Conservation (phyloP, 53 echinoderm and acorn worm genomes). For the Apostichopus leukothele region DNA sequence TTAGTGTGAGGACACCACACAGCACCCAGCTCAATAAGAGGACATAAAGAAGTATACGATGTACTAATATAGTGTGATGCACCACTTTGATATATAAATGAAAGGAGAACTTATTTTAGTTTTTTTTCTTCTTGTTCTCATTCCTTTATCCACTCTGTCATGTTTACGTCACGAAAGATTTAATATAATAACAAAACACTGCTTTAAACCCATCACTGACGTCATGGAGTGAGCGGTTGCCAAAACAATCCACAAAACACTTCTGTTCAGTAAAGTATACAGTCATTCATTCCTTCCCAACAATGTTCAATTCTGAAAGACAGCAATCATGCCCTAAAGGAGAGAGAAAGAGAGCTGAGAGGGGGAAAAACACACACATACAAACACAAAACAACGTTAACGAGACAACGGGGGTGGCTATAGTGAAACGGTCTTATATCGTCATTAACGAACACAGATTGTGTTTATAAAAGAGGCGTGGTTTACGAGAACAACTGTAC, state of each 20-base stretch:
- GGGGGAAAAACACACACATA: not conserved
- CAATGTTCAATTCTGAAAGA: not conserved
- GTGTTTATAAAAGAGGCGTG: slow-evolving; percentile 27
- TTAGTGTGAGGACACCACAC: too few relatives aligned
- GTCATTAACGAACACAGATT: not conserved
- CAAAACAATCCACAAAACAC: slow-evolving; percentile 19
- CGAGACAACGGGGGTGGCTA: too few relatives aligned
- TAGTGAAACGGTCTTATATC: not conserved
- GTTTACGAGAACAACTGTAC: not conserved
- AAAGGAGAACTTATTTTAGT: too few relatives aligned
- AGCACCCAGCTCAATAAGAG: too few relatives aligned
- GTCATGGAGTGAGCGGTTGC: slow-evolving; percentile 23
- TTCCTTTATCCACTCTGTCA: not conserved
- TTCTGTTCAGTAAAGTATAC: not conserved
- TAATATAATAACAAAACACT: too few relatives aligned
- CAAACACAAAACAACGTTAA: too few relatives aligned
- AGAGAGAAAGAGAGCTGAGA: too few relatives aligned
- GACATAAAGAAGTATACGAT: too few relatives aligned
- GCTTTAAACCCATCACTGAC: slow-evolving; percentile 16
- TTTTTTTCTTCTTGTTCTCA: not conserved
- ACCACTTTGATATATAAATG: too few relatives aligned
- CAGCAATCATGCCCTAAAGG: too few relatives aligned
- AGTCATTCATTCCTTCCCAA: not conserved
- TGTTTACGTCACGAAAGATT: not conserved
- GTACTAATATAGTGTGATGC: too few relatives aligned